Evolutionary conservation across 2,797 vertebrate species (phyloP), one percentile per base, ranked within the genome.

Genomic region (Muraenolepis orangiensis): DNA sequence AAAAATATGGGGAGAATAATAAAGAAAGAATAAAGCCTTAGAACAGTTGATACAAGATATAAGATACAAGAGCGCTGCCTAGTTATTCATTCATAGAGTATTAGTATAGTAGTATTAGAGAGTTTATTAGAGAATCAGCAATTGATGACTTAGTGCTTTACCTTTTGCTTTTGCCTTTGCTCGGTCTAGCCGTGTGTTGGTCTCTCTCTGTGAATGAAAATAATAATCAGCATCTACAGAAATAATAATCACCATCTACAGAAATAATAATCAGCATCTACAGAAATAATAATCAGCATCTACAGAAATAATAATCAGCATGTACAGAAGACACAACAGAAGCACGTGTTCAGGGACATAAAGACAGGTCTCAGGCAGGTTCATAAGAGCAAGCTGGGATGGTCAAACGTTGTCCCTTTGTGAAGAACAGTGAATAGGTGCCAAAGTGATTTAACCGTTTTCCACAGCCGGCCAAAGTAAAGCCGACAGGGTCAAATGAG

Each of bases 81-180:
- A 23, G 57, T 69, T 34, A 69, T 18, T 13, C 10, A 67, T 32
- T 69, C 29, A 69, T 18, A 26, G n/a, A 23, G 16, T 13, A 5
- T 23, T n/a, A 70, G n/a, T n/a, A n/a, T n/a, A n/a, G n/a, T n/a
- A n/a, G n/a, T n/a, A n/a, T n/a, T n/a, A n/a, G n/a, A n/a, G n/a
- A n/a, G n/a, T 6, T 18, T 23, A 23, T 77, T 61, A 64, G 18
- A 36, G 31, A 73, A 36, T 11, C 16, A 32, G n/a, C 16, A 74
- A 51, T 70, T 18, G 70, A 26, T 64, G 0, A 29, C 32, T 12
- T 26, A 69, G 6, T 7, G 2, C 23, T 71, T 88, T 78, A 94
- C 93, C 93, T 90, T 90, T 91, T 94, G 79, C 74, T 92, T 87
- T 93, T 94, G 74, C 90, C 87, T 89, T 89, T 92, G 6, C 67